Base-by-base conservation (phyloP, 2,797 vertebrate genomes). In the Nannoperca obscura region DNA sequence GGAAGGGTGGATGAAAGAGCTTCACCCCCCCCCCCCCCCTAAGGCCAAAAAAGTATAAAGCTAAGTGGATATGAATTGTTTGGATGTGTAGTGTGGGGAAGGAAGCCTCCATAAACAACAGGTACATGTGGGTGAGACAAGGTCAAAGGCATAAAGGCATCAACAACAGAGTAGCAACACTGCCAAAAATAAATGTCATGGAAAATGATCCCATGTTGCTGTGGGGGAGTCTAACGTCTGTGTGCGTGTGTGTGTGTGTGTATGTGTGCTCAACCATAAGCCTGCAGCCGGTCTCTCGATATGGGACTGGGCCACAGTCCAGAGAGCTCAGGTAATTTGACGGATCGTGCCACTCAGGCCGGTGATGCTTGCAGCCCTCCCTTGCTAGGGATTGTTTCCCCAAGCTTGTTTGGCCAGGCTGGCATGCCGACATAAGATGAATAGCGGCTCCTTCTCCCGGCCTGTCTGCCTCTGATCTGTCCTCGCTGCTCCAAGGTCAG, bases 401-500 rank as follows among this genome's bases (percentile, higher is more conserved):
- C 73, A 36, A 89, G 93, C 93, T 92, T 95, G 92, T 94, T 94
- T 94, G 90, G 89, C 88, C 75, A 75, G 80, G 80, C 88, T 93
- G 90, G 88, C 91, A 86, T 27, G 85, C 86, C 61, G 58, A 80
- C 91, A 55, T 71, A 93, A 95, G 94, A 95, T 93, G 92, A 94
- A 95, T 94, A 87, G 86, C 69, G 17, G 70, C 86, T 88, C 89
- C 84, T 82, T 87, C 75, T 76, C 90, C 69, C 50, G 14, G 74
- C 66, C 90, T 91, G 93, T 91, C 92, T 89, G 91, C 88, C 84
- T 94, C 86, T 88, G 90, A 88, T 92, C 90, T 59, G 82, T 93
- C 90, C 90, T 93, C 72, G 36, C 80, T 67, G 88, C 78, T 91
- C 89, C 94, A 95, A 95, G 95, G 95, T 95, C 94, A 93, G 92